Base-by-base conservation (phyloP, 2,888 invertebrate species). In the Lithophane ornitopus region DNA sequence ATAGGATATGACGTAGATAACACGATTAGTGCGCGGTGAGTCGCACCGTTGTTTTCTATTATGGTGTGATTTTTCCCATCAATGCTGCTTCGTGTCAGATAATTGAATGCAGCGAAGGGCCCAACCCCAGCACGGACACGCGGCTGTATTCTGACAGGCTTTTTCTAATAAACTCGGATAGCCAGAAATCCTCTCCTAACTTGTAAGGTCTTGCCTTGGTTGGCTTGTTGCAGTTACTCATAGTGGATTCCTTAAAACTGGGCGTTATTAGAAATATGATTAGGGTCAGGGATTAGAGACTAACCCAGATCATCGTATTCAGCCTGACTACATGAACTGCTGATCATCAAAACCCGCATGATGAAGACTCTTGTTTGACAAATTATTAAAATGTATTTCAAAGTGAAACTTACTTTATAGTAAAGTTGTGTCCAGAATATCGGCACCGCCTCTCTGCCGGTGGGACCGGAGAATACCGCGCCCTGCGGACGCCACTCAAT, bases 21-120 rank as follows among this genome's bases (percentile, higher is more conserved):
- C 70, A 58, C 76, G 85, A 87, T 87, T 86, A 85, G 78, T 78
- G 77, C 78, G 87, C 85, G 85, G 80, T 87, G 78, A 86, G 80
- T 79, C 82, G 83, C 81, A 81, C 79, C 86, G 83, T 84, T 88
- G 88, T 88, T 89, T 87, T 89, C 88, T 88, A 88, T 89, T 86
- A 86, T 79, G 85, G 84, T 85, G 90, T 90, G 91, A 91, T 92
- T 91, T 91, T 91, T 91, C 90, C 88, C 90, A 89, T 89, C 90
- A 87, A 79, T 85, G 84, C 84, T 88, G 90, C 80, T 87, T 87
- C 83, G 84, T 88, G 88, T 88, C 89, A 78, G 87, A 85, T 92
- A 91, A 92, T 92, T 92, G 91, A 90, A 91, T 90, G 90, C 91
- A 90, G 88, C 82, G 84, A 80, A 92, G 92, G 92, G 91, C 89